Evolutionary conservation across 2,113 vertebrate genomes (phyloP).

Genomic region (Trachemys scripta): DNA sequence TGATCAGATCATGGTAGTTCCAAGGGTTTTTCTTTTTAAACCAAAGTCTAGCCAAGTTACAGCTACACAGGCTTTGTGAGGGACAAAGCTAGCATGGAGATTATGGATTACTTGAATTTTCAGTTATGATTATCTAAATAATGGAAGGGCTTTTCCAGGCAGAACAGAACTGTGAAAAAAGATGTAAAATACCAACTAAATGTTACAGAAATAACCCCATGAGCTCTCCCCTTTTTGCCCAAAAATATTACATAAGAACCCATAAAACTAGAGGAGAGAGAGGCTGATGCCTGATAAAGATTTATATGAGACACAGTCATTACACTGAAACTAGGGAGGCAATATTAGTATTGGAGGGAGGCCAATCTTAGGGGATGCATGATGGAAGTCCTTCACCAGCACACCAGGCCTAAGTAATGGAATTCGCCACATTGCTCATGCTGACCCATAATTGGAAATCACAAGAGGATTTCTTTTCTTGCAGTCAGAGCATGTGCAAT

Average conservation of each 20-base stretch:
- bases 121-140: fast-evolving
- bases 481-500: background rate
- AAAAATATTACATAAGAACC: fast-evolving
- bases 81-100: background rate
- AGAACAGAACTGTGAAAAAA: background rate
- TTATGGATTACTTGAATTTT: fast-evolving
- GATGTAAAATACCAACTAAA: background rate
- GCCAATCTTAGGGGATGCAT: background rate
- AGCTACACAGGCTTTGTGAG: fast-evolving
- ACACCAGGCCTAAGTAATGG: background rate
- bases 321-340: background rate
- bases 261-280: background rate
- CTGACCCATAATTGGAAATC: background rate
- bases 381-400: background rate
- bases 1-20: fast-evolving
- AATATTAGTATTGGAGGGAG: background rate
- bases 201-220: fast-evolving
- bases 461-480: background rate
- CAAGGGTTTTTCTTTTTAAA: background rate
- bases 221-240: fast-evolving
- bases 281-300: background rate
- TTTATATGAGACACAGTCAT: background rate
- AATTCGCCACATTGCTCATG: fast-evolving
- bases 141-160: background rate
- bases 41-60: background rate